Conservation (phyloP, 2,113 vertebrate genomes). For the Channa argus region DNA sequence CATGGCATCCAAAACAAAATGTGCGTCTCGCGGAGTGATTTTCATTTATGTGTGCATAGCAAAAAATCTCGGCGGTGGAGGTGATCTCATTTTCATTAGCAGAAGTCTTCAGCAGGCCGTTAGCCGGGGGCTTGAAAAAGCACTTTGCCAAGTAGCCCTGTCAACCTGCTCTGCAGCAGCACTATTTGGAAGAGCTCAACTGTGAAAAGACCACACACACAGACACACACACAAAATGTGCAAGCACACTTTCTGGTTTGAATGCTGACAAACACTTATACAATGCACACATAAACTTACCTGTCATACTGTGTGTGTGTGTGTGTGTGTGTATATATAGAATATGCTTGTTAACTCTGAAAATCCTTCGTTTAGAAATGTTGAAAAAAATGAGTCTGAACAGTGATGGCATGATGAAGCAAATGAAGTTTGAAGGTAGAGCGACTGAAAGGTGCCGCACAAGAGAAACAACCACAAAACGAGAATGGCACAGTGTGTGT, state of each 20-base stretch:
- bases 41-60: slow-evolving; percentile 9
- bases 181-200: slow-evolving; percentile 42
- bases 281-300: background rate
- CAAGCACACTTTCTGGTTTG: background rate
- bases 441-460: background rate
- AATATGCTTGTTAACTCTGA: slow-evolving; percentile 27
- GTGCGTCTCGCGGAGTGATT: background rate
- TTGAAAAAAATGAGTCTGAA: slow-evolving; percentile 12
- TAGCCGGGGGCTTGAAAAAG: slow-evolving; percentile 58
- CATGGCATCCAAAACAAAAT: slow-evolving; percentile 17
- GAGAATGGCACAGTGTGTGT: slow-evolving; percentile 20
- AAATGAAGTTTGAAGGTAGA: slow-evolving; percentile 1
- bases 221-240: background rate
- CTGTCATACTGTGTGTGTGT: background rate
- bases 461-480: slow-evolving; percentile 19
- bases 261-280: background rate
- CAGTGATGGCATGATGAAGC: slow-evolving; percentile 5
- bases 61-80: slow-evolving; percentile 19
- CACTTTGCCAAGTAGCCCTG: slow-evolving; percentile 61
- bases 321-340: background rate
- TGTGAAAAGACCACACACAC: slow-evolving; percentile 48
- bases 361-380: slow-evolving; percentile 5
- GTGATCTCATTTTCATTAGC: slow-evolving; percentile 58
- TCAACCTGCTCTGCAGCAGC: slow-evolving; percentile 25
- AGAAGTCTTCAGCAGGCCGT: slow-evolving; percentile 53